A percentile compares a stretch with the other conserved stretches of the same genome.
These are phyloP conservation scores for Erythrocercus mccallii DNA, from an alignment of 2,113 vertebrate species.

Conservation along the genomic window DNA sequence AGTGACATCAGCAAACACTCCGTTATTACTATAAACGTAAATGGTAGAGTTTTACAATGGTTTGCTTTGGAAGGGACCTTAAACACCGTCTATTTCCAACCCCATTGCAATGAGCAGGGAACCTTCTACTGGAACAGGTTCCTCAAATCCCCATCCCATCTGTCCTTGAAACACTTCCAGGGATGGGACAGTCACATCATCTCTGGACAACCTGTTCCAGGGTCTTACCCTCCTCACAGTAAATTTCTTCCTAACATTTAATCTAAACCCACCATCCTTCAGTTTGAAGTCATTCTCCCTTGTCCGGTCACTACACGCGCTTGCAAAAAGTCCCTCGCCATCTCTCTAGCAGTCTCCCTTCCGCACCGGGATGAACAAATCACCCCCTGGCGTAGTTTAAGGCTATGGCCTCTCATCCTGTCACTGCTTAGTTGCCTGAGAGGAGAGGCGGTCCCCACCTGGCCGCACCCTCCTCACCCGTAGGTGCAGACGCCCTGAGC, in stretches of 20 bases:
- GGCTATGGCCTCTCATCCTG: not conserved
- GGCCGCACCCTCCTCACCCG: accelerated
- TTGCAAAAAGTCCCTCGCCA: not conserved
- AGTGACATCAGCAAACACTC: not conserved
- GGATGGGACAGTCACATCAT: not conserved
- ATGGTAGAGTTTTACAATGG: not conserved
- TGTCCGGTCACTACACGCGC: not conserved
- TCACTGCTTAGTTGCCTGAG: accelerated
- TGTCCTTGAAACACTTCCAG: not conserved
- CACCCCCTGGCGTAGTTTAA: accelerated
- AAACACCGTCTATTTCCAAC: not conserved
- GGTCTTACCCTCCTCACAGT: not conserved
- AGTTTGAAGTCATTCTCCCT: not conserved
- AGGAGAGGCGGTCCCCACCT: accelerated
- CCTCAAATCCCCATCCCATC: not conserved
- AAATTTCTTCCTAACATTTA: not conserved
- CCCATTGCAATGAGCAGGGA: no score
- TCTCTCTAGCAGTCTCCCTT: no score
- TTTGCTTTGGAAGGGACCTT: not conserved
- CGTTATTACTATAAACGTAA: not conserved
- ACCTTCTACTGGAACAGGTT: no score
- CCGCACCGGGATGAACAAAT: not conserved
- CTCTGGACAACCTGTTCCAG: not conserved
- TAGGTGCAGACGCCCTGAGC: accelerated
- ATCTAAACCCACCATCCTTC: not conserved